These are phyloP conservation scores for Panthera leo DNA, from an alignment of 2,113 vertebrate genomes.

Conservation along the genomic window DNA sequence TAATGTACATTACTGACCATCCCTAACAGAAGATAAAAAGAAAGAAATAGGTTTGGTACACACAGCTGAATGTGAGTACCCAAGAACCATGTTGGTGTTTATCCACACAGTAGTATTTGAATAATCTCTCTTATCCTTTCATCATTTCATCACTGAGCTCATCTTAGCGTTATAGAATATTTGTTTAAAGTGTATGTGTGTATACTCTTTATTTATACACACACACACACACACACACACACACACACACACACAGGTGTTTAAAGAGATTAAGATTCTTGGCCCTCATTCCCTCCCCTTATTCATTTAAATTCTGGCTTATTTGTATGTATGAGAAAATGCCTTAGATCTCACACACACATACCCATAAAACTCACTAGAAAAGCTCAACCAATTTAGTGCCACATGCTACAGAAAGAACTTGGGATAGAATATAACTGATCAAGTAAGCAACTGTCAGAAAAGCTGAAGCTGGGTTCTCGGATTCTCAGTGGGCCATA, in stretches of 20 bases:
- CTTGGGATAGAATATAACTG: neutral
- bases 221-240: neutral
- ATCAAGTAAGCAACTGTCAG: neutral
- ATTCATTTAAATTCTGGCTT: neutral
- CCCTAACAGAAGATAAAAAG: neutral
- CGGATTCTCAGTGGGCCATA: neutral
- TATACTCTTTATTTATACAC: neutral
- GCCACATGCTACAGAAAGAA: neutral
- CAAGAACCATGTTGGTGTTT: neutral
- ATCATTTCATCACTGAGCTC: neutral
- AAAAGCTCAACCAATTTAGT: neutral
- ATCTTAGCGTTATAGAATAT: neutral
- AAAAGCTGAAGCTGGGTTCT: neutral
- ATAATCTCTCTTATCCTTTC: neutral
- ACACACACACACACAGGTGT: neutral
- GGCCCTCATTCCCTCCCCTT: neutral
- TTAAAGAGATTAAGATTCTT: conserved; percentile 12
- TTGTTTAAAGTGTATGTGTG: neutral
- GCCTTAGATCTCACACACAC: neutral
- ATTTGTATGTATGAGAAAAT: neutral
- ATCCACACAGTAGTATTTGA: neutral
- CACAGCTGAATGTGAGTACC: neutral
- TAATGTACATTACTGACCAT: neutral
- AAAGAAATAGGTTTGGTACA: neutral
- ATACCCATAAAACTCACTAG: neutral